Percentiles rank a stretch among this genome's conserved stretches.
Evolutionary conservation across 2,888 invertebrate species (phyloP).

Genomic region (Drosophila testacea): DNA sequence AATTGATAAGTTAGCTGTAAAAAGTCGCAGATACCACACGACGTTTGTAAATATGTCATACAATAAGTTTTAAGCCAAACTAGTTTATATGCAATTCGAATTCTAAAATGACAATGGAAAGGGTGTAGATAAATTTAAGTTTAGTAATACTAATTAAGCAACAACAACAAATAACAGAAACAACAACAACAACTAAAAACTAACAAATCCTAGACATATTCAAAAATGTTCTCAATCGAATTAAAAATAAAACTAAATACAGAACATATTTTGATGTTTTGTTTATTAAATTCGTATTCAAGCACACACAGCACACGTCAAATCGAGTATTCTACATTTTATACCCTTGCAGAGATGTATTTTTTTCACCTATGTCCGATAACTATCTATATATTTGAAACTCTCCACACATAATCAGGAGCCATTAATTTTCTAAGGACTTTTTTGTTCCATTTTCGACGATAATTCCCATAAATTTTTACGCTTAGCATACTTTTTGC

Average conservation of each 20-base stretch:
- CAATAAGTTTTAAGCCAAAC: slow-evolving; percentile 75
- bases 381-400: neutral
- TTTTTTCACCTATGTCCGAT: neutral
- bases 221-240: slow-evolving; percentile 55
- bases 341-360: slow-evolving; percentile 32
- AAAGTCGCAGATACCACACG: slow-evolving; percentile 49
- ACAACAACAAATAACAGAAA: slow-evolving; percentile 34
- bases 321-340: slow-evolving; percentile 19
- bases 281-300: slow-evolving; percentile 42
- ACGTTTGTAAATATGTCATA: slow-evolving; percentile 74
- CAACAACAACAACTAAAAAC: slow-evolving; percentile 23
- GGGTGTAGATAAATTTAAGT: slow-evolving; percentile 73
- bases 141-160: slow-evolving; percentile 63
- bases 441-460: too few relatives aligned
- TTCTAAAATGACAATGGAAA: slow-evolving; percentile 62
- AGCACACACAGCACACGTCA: slow-evolving; percentile 26
- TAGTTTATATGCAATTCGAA: slow-evolving; percentile 76
- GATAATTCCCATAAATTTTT: too few relatives aligned
- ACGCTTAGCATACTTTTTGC: too few relatives aligned
- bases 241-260: slow-evolving; percentile 47
- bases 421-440: too few relatives aligned
- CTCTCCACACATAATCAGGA: too few relatives aligned
- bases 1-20: slow-evolving; percentile 68
- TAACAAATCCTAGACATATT: slow-evolving; percentile 56
- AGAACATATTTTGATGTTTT: slow-evolving; percentile 52